Conservation (phyloP, 2,888 invertebrate genomes). For the Formica aserva region DNA sequence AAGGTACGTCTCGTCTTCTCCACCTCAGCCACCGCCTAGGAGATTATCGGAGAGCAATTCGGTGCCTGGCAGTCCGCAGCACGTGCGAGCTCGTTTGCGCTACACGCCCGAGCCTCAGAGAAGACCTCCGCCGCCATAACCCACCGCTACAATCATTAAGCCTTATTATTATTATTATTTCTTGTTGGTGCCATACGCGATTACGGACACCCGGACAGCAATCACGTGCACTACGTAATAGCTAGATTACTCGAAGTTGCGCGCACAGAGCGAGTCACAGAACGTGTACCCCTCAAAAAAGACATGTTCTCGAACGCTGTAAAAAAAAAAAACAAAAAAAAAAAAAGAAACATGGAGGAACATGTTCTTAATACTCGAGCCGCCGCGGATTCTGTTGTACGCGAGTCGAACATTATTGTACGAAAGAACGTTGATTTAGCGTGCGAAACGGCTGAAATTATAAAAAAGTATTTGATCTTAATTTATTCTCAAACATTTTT, state of each 20-base stretch:
- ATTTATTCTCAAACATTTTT: constrained; percentile 49
- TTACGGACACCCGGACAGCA: constrained; percentile 69
- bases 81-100: constrained; percentile 88
- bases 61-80: constrained; percentile 91
- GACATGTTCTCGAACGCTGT: constrained; percentile 59
- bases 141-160: constrained; percentile 75
- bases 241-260: constrained; percentile 60
- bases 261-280: constrained; percentile 60
- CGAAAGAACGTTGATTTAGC: constrained; percentile 37
- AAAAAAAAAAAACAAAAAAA: constrained; percentile 58
- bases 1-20: constrained; percentile 88
- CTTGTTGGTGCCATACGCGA: constrained; percentile 81
- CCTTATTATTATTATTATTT: constrained; percentile 69
- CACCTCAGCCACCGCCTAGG: constrained; percentile 89
- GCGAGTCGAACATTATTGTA: constrained; percentile 30
- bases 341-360: not conserved
- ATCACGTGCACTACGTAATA: constrained; percentile 69
- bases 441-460: constrained; percentile 36
- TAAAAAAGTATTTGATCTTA: constrained; percentile 6
- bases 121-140: constrained; percentile 83
- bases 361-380: constrained; percentile 66
- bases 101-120: constrained; percentile 86
- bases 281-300: constrained; percentile 56
- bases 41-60: constrained; percentile 90
- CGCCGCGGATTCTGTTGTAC: constrained; percentile 61